Evolutionary conservation across 2,113 vertebrate species (phyloP).

Genomic region (Tetrax tetrax): DNA sequence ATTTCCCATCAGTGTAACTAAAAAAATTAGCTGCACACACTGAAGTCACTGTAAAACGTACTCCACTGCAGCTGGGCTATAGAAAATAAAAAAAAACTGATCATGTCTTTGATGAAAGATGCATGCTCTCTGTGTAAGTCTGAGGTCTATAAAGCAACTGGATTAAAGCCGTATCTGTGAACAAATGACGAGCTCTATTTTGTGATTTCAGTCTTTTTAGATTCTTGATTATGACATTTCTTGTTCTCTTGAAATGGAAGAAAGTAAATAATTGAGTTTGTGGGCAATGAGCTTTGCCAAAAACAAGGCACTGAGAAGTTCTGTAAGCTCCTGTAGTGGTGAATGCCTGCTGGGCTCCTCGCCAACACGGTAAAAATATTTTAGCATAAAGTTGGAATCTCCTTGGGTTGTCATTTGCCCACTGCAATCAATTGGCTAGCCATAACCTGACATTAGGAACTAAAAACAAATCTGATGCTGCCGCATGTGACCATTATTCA

Average conservation of each 20-base stretch:
- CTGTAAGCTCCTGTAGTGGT: background rate
- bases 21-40: background rate
- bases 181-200: constrained; percentile 19
- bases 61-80: constrained; percentile 29
- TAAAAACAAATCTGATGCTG: background rate
- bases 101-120: constrained; percentile 33
- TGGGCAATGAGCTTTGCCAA: constrained; percentile 37
- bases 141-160: constrained; percentile 2
- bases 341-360: constrained; percentile 19
- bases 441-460: background rate
- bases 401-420: background rate
- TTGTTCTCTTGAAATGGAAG: constrained; percentile 34
- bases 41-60: constrained; percentile 8
- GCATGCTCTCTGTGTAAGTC: constrained; percentile 31
- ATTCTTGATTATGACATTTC: constrained; percentile 36
- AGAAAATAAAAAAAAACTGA: constrained; percentile 11
- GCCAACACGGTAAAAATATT: background rate
- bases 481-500: background rate
- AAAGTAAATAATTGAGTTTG: constrained; percentile 51
- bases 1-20: background rate
- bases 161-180: constrained; percentile 31
- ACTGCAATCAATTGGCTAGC: background rate
- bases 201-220: constrained; percentile 30
- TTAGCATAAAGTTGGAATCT: background rate
- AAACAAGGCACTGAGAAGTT: constrained; percentile 19